Base-by-base conservation (phyloP, 2,113 vertebrate genomes). In the Tretioscincus oriximinensis region DNA sequence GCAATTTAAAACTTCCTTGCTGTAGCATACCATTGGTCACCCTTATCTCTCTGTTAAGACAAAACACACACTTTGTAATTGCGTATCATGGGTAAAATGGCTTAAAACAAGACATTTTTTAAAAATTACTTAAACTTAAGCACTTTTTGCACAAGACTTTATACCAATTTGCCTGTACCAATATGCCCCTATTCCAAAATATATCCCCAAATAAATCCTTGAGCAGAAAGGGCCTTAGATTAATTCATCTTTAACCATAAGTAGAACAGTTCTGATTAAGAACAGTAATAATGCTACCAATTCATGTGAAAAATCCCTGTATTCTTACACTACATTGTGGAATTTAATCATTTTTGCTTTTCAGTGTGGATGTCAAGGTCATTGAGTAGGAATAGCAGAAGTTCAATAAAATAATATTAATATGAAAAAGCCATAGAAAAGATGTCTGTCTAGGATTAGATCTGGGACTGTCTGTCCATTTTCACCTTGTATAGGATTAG, bases 341-440 rank as follows among this genome's bases (percentile, higher is more conserved):
- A 95, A 91, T 94, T 97, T 96, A 89, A 96, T 97, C 96, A 97
- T 95, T 94, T 92, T 51, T 74, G 94, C 91, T 96, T 96, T 97
- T 97, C 90, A 86, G 71, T 87, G 89, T 87, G 92, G 91, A 93
- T 88, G 85, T 86, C 93, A 96, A 97, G 96, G 95, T 96, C 95
- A 96, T 91, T 91, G 88, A 90, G 90, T 86, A 92, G 89, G 90
- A 89, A 93, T 93, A 91, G 95, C 93, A 94, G 91, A 95, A 95
- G 93, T 94, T 92, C 91, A 92, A 91, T 86, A 87, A 94, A 93
- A 93, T 64, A 87, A 92, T 93, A 94, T 92, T 93, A 95, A 86
- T 91, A 91, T 88, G 79, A 71, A 77, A 77, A 77, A 90, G 92
- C 91, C 83, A 76, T 61, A 22, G 79, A 94, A 84, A 80, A 20